Evolutionary conservation across 1,140 invertebrate genomes (phyloP), one percentile per base, ranked within the genome.

Genomic region (Hesperophylax magnus): DNA sequence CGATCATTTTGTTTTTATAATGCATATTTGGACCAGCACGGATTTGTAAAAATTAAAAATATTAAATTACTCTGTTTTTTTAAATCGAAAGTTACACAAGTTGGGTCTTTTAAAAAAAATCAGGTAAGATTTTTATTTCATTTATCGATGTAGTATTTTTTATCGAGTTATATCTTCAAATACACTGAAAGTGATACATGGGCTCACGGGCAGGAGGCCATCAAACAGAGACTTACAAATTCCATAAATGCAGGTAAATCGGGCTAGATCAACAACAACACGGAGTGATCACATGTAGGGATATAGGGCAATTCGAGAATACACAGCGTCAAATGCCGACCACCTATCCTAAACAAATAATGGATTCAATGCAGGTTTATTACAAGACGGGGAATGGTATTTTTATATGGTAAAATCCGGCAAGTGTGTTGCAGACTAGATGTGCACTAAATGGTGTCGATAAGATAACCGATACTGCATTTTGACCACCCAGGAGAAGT

Each of bases 401-500:
- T 60, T 79, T 78, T 79, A 67, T 79, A 53, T 31, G n/a, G 54
- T 60, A 72, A 52, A 22, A 71, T 72, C 18, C 20, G 20, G 47
- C 7, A 53, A 67, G 61, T 53, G 52, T 54, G 27, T 24, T 63
- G 79, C 82, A 75, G 79, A 83, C 79, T 75, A 79, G 69, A 79
- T 69, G 75, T 75, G 61, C 74, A 79, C 79, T 81, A 80, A 81
- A 81, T 71, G 54, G 17, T 14, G 11, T 63, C 47, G 79, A 81
- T 83, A 81, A 83, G 82, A 83, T 81, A 77, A 14, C 39, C 11
- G 3, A 47, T 14, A 14, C 39, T 47, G 39, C 39, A 56, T 22
- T 8, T 20, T 78, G 82, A 78, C 82, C 82, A 83, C 82, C 82
- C 82, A 83, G 77, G 22, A 65, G 20, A 22, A 53, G 69, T 56